Evolutionary conservation across 2,797 vertebrate species (phyloP).

Genomic region (Spinibarbus caldwelli): DNA sequence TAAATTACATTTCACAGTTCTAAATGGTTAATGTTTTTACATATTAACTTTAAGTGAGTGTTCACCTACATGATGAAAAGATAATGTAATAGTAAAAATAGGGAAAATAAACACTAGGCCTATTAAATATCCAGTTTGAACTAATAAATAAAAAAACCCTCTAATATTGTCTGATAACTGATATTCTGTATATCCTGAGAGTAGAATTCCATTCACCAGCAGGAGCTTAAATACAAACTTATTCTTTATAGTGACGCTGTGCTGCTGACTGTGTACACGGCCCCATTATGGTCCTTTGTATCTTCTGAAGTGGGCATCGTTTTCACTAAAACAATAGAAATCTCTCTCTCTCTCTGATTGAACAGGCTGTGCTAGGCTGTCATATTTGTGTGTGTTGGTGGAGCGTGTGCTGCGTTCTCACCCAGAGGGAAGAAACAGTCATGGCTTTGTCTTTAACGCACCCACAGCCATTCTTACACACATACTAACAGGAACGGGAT

Average conservation of each 20-base stretch:
- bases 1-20: not conserved
- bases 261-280: not conserved
- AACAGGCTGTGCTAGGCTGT: conserved; percentile 73
- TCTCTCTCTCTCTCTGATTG: conserved; percentile 46
- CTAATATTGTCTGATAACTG: not conserved
- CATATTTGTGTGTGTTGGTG: conserved; percentile 76
- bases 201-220: not conserved
- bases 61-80: not conserved
- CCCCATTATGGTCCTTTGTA: conserved; percentile 22
- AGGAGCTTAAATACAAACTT: not conserved
- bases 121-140: not conserved
- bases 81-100: not conserved
- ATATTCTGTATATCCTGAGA: not conserved
- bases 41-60: not conserved
- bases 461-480: conserved; percentile 56
- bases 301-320: conserved; percentile 68
- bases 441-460: conserved; percentile 71
- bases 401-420: conserved; percentile 63
- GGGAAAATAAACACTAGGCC: not conserved
- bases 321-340: conserved; percentile 61
- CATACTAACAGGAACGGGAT: conserved; percentile 29
- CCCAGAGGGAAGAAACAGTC: conserved; percentile 76
- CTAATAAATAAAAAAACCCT: not conserved
- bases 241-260: not conserved
- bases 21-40: not conserved